These are phyloP conservation scores for Omphaloscelis lunosa DNA, from an alignment of 2,888 invertebrate species.

Conservation along the genomic window DNA sequence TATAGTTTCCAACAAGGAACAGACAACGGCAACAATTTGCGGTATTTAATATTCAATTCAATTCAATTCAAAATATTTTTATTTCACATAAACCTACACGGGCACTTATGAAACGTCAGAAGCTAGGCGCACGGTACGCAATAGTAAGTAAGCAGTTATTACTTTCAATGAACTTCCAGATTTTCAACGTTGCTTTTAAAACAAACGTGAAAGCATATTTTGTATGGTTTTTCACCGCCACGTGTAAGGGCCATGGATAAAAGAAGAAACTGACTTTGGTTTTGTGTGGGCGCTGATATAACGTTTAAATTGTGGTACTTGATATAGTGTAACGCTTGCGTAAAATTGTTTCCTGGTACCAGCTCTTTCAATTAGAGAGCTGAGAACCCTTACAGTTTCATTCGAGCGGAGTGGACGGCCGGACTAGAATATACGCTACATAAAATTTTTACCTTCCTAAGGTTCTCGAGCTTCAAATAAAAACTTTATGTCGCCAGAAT, in stretches of 20 bases:
- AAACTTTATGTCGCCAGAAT: constrained; percentile 9
- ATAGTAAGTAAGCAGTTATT: not conserved
- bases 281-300: constrained; percentile 5
- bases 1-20: not conserved
- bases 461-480: not conserved
- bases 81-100: too few species aligned
- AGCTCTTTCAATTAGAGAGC: constrained; percentile 6
- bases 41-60: too few species aligned
- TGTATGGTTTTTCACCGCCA: not conserved
- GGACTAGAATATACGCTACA: not conserved
- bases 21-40: not conserved
- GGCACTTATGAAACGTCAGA: too few species aligned
- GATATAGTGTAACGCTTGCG: not conserved
- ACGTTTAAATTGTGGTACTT: constrained; percentile 9
- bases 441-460: not conserved
- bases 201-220: not conserved
- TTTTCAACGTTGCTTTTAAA: constrained; percentile 4
- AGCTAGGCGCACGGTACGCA: too few species aligned
- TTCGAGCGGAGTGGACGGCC: not conserved
- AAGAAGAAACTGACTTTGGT: constrained; percentile 18
- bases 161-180: not conserved
- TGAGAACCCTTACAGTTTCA: too few species aligned
- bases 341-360: not conserved
- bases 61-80: too few species aligned
- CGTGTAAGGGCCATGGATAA: not conserved